Conservation (phyloP, 2,113 vertebrate genomes). For the Nannobrachium achirus region DNA sequence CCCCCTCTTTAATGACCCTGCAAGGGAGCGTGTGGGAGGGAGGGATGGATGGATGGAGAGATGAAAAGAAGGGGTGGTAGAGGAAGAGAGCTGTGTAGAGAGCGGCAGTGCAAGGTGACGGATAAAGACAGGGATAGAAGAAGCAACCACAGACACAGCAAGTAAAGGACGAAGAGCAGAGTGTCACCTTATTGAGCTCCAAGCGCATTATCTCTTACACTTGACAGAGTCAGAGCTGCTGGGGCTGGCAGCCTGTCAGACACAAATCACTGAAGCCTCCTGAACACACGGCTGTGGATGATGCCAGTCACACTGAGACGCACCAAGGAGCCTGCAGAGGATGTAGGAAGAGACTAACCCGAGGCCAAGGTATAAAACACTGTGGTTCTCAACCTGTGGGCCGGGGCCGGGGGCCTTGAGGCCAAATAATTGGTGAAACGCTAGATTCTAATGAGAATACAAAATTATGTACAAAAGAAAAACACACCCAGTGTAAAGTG, state of each 20-base stretch:
- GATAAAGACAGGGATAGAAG: conserved; percentile 8
- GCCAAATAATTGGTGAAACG: too few relatives aligned
- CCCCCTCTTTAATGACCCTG: conserved; percentile 36
- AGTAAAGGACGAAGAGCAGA: conserved; percentile 11
- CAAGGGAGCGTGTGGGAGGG: conserved; percentile 9
- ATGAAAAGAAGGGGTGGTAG: neutral
- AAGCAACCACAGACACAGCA: neutral
- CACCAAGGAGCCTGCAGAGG: conserved; percentile 17
- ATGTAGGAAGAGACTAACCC: neutral
- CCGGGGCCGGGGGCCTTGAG: too few relatives aligned
- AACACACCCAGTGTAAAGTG: too few relatives aligned
- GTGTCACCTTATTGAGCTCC: conserved; percentile 29
- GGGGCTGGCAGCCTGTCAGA: neutral
- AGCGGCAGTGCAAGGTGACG: conserved; percentile 8
- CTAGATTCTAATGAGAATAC: too few relatives aligned
- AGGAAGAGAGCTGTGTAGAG: conserved; percentile 1
- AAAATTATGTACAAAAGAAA: too few relatives aligned
- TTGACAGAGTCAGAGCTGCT: conserved; percentile 39
- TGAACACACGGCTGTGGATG: conserved; percentile 36
- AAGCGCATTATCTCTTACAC: conserved; percentile 36
- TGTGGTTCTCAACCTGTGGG: too few relatives aligned
- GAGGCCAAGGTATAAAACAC: too few relatives aligned
- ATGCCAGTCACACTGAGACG: conserved; percentile 5
- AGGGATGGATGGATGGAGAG: neutral
- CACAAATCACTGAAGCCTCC: conserved; percentile 31